Percentiles rank a stretch among this genome's conserved stretches.
Conservation (phyloP, 2,888 invertebrate genomes). For the Caenorhabditis auriculariae region DNA sequence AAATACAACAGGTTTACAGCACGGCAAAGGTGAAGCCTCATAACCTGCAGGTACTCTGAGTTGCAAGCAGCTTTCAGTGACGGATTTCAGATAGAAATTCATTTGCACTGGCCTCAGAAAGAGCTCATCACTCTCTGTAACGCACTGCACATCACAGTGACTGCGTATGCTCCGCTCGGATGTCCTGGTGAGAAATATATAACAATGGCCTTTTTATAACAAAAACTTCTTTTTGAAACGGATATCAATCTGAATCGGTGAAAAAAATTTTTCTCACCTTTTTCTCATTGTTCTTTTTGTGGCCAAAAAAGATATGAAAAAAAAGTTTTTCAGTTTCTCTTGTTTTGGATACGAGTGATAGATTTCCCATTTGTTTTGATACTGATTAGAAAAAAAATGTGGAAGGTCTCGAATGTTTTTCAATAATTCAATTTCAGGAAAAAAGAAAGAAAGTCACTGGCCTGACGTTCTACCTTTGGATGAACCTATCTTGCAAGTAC, state of each 20-base stretch:
- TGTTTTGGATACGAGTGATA: too few species aligned
- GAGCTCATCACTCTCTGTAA: slow-evolving; percentile 71
- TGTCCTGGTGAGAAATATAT: too few species aligned
- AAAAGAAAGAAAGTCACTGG: slow-evolving; percentile 7
- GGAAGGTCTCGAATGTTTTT: too few species aligned
- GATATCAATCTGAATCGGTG: too few species aligned
- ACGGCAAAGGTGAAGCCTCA: slow-evolving; percentile 42
- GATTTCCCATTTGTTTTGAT: too few species aligned
- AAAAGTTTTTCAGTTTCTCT: too few species aligned
- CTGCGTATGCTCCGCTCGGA: slow-evolving; percentile 50
- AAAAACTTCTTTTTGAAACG: too few species aligned
- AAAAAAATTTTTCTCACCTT: too few species aligned
- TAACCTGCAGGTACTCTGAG: slow-evolving; percentile 39
- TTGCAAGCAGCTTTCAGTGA: not conserved
- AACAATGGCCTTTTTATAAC: too few species aligned
- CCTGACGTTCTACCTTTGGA: slow-evolving; percentile 20
- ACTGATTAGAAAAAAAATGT: too few species aligned
- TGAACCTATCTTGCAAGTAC: slow-evolving; percentile 14
- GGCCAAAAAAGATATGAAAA: too few species aligned
- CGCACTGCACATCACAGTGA: slow-evolving; percentile 69
- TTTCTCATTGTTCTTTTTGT: too few species aligned
- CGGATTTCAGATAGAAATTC: slow-evolving; percentile 73
- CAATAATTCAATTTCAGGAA: slow-evolving; percentile 3
- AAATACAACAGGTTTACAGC: slow-evolving; percentile 39
- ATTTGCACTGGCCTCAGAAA: slow-evolving; percentile 77